These are phyloP conservation scores for Armadillidium nasatum DNA, from an alignment of 1,140 invertebrate species.

Conservation along the genomic window DNA sequence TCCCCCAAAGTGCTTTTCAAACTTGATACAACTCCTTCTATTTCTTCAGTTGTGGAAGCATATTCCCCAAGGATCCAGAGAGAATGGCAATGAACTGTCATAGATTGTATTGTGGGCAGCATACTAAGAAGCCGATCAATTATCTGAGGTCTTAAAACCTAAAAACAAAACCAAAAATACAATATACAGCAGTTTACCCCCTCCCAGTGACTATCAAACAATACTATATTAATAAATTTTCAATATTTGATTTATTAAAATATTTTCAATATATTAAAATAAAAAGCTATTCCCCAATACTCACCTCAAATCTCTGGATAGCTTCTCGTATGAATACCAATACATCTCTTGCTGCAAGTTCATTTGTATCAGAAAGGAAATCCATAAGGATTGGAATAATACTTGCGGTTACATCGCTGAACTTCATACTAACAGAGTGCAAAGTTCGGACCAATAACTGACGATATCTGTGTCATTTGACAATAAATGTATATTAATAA, in stretches of 20 bases:
- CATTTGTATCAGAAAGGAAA: conserved; percentile 91
- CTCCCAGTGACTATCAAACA: too few relatives aligned
- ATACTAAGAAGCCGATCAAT: conserved; percentile 75
- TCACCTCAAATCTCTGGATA: conserved; percentile 80
- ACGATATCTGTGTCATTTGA: conserved; percentile 68
- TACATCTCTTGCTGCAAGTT: conserved; percentile 89
- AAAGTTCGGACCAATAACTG: conserved; percentile 92
- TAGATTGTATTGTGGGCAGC: conserved; percentile 73
- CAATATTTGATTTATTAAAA: too few relatives aligned
- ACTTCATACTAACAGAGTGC: conserved; percentile 93
- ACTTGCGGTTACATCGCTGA: conserved; percentile 89
- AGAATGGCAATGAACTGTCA: conserved; percentile 84
- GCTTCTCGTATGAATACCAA: conserved; percentile 91
- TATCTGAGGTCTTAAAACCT: conserved; percentile 65
- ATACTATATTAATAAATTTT: too few relatives aligned
- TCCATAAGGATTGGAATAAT: conserved; percentile 94
- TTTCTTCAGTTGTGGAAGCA: conserved; percentile 59
- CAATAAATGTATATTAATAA: not conserved
- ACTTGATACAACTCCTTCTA: conserved; percentile 39
- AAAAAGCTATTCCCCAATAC: not conserved
- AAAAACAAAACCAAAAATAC: not conserved
- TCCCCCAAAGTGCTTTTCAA: conserved; percentile 68
- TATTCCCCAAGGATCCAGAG: conserved; percentile 99
- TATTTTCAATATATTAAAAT: too few relatives aligned
- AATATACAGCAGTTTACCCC: too few relatives aligned